These are phyloP conservation scores for Cryptophagus acutangulus DNA, from an alignment of 2,888 invertebrate genomes.

Conservation along the genomic window DNA sequence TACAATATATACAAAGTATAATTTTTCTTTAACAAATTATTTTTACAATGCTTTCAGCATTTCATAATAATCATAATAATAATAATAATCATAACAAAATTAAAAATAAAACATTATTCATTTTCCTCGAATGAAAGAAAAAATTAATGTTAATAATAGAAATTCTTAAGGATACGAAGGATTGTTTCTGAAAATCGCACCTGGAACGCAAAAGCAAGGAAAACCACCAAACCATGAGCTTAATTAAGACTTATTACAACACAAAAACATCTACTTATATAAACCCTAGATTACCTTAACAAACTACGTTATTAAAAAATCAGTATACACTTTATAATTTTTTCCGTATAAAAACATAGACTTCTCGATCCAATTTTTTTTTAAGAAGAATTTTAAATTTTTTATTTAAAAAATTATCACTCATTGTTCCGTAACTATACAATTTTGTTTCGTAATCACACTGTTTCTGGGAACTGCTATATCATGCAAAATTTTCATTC, in stretches of 20 bases:
- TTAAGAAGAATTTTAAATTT: slow-evolving; percentile 9
- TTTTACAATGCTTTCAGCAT: no score
- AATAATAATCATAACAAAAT: no score
- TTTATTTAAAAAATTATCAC: slow-evolving; percentile 10
- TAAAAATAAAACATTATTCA: no score
- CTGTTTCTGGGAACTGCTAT: slow-evolving; percentile 7
- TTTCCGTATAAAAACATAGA: slow-evolving; percentile 23
- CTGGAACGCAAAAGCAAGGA: slow-evolving; percentile 42
- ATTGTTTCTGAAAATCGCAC: slow-evolving; percentile 27
- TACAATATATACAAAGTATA: no score
- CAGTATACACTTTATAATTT: slow-evolving; percentile 31
- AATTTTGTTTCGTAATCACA: slow-evolving; percentile 30
- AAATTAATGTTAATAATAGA: no score
- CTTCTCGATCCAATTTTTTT: slow-evolving; percentile 14
- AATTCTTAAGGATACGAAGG: slow-evolving; percentile 4
- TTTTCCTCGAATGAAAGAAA: no score
- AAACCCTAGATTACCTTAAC: slow-evolving; percentile 13
- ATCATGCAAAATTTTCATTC: slow-evolving; percentile 1
- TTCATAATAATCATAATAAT: no score
- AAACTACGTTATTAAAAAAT: slow-evolving; percentile 28
- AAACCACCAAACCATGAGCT: slow-evolving; percentile 43
- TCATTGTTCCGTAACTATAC: slow-evolving; percentile 3
- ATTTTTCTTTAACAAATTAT: no score
- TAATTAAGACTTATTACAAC: slow-evolving; percentile 9
- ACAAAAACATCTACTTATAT: slow-evolving; percentile 11